Evolutionary conservation across 2,888 invertebrate genomes (phyloP).

Genomic region (Digitonthophagus gazella): DNA sequence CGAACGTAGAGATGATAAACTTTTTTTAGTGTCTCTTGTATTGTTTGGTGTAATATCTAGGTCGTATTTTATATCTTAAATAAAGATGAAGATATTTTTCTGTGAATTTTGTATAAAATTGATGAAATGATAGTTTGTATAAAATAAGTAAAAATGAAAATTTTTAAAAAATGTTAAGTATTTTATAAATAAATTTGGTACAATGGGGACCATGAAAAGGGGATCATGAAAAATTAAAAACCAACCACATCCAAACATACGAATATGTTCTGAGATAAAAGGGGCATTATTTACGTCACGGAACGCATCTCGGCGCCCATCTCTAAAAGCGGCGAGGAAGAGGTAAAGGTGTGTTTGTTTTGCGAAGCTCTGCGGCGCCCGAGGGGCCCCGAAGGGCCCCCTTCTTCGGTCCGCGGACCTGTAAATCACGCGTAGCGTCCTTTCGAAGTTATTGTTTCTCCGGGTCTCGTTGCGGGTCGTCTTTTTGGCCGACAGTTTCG

Average conservation of each 20-base stretch:
- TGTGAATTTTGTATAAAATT: too few relatives aligned
- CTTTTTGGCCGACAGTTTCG: not conserved
- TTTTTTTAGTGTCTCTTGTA: too few relatives aligned
- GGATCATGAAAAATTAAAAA: conserved; percentile 33
- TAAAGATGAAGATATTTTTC: too few relatives aligned
- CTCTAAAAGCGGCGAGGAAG: conserved; percentile 1
- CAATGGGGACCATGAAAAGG: too few relatives aligned
- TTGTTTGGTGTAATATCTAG: too few relatives aligned
- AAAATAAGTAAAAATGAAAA: too few relatives aligned
- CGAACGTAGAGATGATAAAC: too few relatives aligned
- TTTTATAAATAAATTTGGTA: too few relatives aligned
- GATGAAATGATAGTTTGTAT: too few relatives aligned
- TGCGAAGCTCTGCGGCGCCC: conserved; percentile 49
- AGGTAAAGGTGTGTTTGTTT: conserved; percentile 45
- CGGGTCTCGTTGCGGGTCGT: conserved; percentile 6
- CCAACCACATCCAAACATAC: conserved; percentile 47
- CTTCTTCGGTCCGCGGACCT: not conserved
- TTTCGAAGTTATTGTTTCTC: conserved; percentile 12
- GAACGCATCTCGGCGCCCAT: conserved; percentile 44
- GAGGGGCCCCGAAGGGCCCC: conserved; percentile 48
- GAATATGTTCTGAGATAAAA: conserved; percentile 46
- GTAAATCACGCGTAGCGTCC: conserved; percentile 11
- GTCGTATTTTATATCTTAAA: too few relatives aligned
- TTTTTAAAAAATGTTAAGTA: too few relatives aligned
- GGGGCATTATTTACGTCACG: conserved; percentile 44